Evolutionary conservation across 2,113 vertebrate species (phyloP).

Genomic region (Chiloscyllium plagiosum): DNA sequence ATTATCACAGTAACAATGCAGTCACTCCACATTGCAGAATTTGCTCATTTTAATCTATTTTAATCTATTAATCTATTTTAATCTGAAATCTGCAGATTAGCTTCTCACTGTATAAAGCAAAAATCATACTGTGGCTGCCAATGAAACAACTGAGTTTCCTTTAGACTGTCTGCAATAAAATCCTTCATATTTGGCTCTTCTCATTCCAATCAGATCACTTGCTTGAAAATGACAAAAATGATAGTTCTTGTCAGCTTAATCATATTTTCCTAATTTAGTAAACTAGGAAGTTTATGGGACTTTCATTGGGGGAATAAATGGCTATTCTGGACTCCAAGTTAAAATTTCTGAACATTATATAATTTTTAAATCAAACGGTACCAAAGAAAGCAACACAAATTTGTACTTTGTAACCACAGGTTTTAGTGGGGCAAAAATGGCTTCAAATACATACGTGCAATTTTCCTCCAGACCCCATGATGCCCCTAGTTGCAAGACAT

Average conservation of each 20-base stretch:
- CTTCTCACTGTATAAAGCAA: neutral
- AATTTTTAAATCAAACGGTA: too few relatives aligned
- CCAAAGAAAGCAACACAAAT: neutral
- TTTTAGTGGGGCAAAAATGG: neutral
- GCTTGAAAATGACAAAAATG: neutral
- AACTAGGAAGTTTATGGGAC: neutral
- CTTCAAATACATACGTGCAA: neutral
- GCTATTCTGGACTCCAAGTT: neutral
- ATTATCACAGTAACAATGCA: constrained; percentile 1
- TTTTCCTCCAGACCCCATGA: neutral
- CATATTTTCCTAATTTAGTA: neutral
- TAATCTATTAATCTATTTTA: neutral
- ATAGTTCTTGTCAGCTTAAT: neutral
- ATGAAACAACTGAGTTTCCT: neutral
- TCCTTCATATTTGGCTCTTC: neutral
- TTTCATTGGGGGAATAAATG: neutral
- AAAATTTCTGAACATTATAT: neutral
- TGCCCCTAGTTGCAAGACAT: neutral
- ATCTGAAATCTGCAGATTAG: neutral
- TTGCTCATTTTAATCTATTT: neutral
- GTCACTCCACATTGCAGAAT: neutral
- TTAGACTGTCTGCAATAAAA: neutral
- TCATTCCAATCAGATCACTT: neutral
- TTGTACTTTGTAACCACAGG: neutral
- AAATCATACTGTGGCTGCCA: neutral